Evolutionary conservation across 92 coral and sea anemone genomes (phyloP), one percentile per base, ranked within the genome.

Genomic region (Pocillopora grandis): DNA sequence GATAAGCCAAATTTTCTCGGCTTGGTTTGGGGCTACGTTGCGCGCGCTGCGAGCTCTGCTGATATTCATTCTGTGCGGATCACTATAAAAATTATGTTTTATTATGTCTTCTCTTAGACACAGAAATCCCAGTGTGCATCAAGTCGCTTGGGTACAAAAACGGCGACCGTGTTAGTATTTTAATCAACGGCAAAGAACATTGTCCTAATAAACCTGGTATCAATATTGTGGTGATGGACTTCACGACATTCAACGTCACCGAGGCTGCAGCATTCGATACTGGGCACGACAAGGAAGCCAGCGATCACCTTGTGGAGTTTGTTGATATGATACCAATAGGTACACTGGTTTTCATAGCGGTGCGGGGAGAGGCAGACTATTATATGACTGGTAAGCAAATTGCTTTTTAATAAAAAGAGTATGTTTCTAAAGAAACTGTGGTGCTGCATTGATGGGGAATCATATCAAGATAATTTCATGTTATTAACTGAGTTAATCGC

Each of bases 161-260:
- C 42, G 95, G 95, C 9, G 90, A 85, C 49, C 66, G 57, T 12
- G 89, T 90, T 23, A 91, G 99, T 77, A 91, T 92, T 31, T 49
- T 35, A 5, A 81, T 96, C 58, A 88, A 95, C 70, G 95, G 89
- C 74, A 94, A 92, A 65, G 95, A 94, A 61, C 85, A 94, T 74
- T 81, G 91, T 77, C 82, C 88, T 49, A 92, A 92, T 68, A 90
- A 92, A 68, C 89, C 91, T 23, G 99, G 99, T 11, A 76, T 96
- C 55, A 96, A 96, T 69, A 71, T 96, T 64, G 95, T 95, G 10
- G 94, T 94, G 19, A 85, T 96, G 79, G 99, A 96, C 78, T 90
- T 95, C 20, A 76, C 92, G 58, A 91, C 95, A 0, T 90, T 90
- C 75, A 92, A 89, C 75, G 98, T 92, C 76, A 91, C 92, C 9